Evolutionary conservation across 2,113 vertebrate genomes (phyloP), one percentile per base, ranked within the genome.

Genomic region (Xyrauchen texanus): DNA sequence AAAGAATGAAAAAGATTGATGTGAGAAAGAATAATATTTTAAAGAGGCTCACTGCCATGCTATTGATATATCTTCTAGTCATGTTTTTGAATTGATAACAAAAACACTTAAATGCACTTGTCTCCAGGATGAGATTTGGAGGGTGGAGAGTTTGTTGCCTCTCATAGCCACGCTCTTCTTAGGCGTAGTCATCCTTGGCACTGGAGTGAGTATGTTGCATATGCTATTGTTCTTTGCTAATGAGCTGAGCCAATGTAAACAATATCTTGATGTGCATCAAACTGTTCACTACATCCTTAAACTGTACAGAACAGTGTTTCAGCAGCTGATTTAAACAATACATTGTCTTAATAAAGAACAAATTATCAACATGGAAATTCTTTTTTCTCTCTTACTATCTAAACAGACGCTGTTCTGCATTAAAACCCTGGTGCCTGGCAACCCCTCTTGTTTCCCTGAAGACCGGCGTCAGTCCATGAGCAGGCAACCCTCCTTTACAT

Each of bases 401-500:
- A 16, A 75, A 75, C 16, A 85, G 84, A 73, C 79, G 7, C 77
- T 85, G n/a, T 78, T 85, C 70, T 85, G 84, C 71, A 76, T 84
- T 68, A 83, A 62, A 79, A 79, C 88, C 72, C 85, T 64, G 87
- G 76, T 88, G 83, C 80, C 92, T 80, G 80, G 89, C 63, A 77
- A 88, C 2, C 52, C 86, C 6, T 42, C 88, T 5, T 89, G 89
- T 0, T 90, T 90, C 12, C 84, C 90, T 66, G 94, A 96, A 44
- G 95, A 98, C 84, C 92, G 97, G 12, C 95, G 97, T 52, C 97
- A 98, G 81, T 98, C 97, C 0, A 95, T 98, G 88, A 98, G 96
- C 82, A 95, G 96, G 46, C 98, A 99, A 88, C 98, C 98, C 51
- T 99, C 98, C 60, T 98, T 99, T 89, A 99, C 96, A 0, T 95